Percentiles rank a stretch among this genome's conserved stretches.
phyloP scores from a whole-genome alignment of 2,888 invertebrate species.

The Philopedon plagiatum region DNA sequence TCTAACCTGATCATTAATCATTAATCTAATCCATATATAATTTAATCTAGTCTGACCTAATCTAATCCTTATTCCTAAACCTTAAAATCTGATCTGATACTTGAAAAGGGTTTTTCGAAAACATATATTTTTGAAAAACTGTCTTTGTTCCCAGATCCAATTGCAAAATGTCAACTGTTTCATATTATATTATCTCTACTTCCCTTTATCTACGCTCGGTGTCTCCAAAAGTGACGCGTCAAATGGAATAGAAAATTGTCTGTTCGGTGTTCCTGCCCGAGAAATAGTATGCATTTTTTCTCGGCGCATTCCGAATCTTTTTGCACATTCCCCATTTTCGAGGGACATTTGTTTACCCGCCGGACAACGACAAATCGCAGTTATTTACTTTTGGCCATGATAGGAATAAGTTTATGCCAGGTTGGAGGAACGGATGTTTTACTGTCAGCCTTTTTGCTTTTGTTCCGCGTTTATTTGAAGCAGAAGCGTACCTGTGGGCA shows the following conservation, averaged over 20 bases:
- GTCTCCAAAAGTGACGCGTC: constrained; percentile 64
- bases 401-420: constrained; percentile 63
- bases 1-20: too few relatives aligned
- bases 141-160: too few relatives aligned
- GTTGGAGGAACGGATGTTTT: constrained; percentile 20
- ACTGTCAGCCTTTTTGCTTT: background rate
- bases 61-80: too few relatives aligned
- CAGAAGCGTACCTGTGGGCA: too few relatives aligned
- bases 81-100: too few relatives aligned
- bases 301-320: constrained; percentile 67
- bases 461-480: background rate
- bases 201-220: constrained; percentile 26
- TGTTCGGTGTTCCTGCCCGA: constrained; percentile 61
- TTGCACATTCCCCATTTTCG: constrained; percentile 67
- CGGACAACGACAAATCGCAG: constrained; percentile 69
- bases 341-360: constrained; percentile 62
- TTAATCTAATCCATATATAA: too few relatives aligned
- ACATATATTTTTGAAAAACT: too few relatives aligned
- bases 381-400: constrained; percentile 68
- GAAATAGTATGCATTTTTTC: constrained; percentile 66
- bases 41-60: too few relatives aligned
- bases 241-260: constrained; percentile 71
- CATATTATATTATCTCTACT: constrained; percentile 10
- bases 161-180: background rate
- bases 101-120: too few relatives aligned